Conservation (phyloP, 2,797 vertebrate species). For the Nannoperca obscura region DNA sequence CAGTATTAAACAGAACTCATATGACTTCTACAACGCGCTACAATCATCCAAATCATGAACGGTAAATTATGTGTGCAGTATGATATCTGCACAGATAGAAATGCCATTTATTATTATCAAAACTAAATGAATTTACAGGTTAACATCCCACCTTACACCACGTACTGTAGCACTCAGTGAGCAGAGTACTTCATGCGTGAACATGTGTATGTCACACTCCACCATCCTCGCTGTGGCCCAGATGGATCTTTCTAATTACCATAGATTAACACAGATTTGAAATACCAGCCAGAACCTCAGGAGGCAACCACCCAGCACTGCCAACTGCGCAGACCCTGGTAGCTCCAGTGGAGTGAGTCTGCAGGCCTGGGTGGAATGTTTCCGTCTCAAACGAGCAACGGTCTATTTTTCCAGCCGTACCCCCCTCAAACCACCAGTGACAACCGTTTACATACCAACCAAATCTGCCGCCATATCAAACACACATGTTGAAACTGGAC, state of each 20-base stretch:
- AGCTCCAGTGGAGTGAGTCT: conserved; percentile 23
- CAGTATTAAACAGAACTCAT: background rate
- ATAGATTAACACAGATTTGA: conserved; percentile 31
- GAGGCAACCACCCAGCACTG: conserved; percentile 35
- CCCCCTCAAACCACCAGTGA: conserved; percentile 45
- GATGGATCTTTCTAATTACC: conserved; percentile 51
- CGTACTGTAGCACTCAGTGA: conserved; percentile 8
- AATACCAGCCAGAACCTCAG: conserved; percentile 45
- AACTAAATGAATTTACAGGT: conserved; percentile 15
- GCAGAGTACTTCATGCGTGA: conserved; percentile 28
- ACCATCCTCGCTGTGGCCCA: conserved; percentile 23
- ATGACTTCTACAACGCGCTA: background rate
- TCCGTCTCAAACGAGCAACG: conserved; percentile 23
- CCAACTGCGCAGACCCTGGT: conserved; percentile 14
- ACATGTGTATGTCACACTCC: conserved; percentile 24
- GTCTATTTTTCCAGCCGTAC: conserved; percentile 25
- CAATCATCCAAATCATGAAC: background rate
- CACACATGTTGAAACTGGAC: conserved; percentile 45
- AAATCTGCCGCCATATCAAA: conserved; percentile 40
- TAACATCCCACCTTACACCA: conserved; percentile 23
- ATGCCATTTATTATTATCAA: background rate
- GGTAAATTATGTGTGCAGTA: background rate
- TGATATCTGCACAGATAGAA: background rate
- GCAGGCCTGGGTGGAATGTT: conserved; percentile 39
- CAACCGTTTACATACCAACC: conserved; percentile 63